Evolutionary conservation across 2,888 invertebrate genomes (phyloP).

Genomic region (Laothoe populi): DNA sequence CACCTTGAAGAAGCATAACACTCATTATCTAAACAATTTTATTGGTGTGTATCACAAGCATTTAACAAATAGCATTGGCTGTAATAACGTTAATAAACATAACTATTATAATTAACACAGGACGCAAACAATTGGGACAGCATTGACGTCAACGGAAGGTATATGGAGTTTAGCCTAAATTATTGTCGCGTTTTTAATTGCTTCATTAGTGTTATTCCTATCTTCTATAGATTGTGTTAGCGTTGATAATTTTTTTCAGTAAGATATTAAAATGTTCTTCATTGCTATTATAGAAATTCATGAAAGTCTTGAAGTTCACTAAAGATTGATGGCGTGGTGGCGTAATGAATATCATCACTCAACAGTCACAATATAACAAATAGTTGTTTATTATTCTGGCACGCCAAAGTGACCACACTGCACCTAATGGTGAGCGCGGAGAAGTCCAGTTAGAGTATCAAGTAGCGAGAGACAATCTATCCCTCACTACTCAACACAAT

Average conservation of each 20-base stretch:
- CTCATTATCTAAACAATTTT: not conserved
- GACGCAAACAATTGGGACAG: conserved; percentile 19
- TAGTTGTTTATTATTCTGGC: too few species aligned
- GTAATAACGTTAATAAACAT: conserved; percentile 14
- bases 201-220: not conserved
- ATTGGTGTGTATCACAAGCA: not conserved
- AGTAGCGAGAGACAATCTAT: too few species aligned
- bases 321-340: too few species aligned
- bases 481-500: too few species aligned
- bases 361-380: too few species aligned
- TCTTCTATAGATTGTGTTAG: not conserved
- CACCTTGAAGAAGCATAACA: not conserved
- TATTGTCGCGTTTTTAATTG: conserved; percentile 11
- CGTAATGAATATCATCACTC: too few species aligned
- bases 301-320: too few species aligned
- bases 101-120: conserved; percentile 18
- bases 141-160: conserved; percentile 19
- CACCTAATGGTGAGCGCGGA: too few species aligned
- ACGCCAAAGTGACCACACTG: too few species aligned
- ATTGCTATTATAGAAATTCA: too few species aligned
- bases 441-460: too few species aligned
- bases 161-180: conserved; percentile 1
- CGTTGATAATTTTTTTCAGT: not conserved
- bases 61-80: not conserved
- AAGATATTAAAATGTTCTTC: not conserved